Evolutionary conservation across 2,797 vertebrate genomes (phyloP).

Genomic region (Propithecus perrieri): DNA sequence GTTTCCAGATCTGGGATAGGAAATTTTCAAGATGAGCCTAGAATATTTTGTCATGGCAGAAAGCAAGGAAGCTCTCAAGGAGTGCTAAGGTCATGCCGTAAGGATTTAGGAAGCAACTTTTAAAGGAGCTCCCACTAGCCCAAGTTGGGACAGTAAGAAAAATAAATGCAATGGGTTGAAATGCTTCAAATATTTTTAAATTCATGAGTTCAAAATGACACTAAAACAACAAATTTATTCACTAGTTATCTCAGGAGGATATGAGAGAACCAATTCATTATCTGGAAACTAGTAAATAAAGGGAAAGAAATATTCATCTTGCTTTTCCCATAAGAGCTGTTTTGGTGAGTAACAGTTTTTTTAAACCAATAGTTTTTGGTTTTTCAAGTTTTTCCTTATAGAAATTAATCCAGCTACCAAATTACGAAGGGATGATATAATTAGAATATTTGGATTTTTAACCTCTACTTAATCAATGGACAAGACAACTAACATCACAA

Average conservation of each 20-base stretch:
- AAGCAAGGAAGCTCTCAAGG: not conserved
- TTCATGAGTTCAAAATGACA: not conserved
- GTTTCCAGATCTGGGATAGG: not conserved
- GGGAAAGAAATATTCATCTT: not conserved
- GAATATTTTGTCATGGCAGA: not conserved
- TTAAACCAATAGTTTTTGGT: not conserved
- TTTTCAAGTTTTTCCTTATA: not conserved
- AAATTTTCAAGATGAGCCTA: not conserved
- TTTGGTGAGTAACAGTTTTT: not conserved
- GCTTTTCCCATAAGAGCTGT: not conserved
- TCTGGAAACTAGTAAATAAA: not conserved
- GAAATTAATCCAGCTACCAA: not conserved
- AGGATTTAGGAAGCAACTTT: constrained; percentile 5
- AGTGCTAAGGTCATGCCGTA: not conserved
- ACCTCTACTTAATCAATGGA: not conserved
- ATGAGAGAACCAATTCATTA: not conserved
- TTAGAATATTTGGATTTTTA: not conserved
- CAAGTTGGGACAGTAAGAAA: not conserved
- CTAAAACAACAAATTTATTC: not conserved
- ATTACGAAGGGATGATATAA: not conserved
- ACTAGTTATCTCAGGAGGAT: not conserved
- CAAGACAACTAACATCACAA: not conserved
- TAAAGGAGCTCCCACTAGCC: not conserved
- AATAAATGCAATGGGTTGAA: not conserved
- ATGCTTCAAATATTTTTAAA: constrained; percentile 27